Conservation (phyloP, 2,113 vertebrate genomes). For the Tetrao urogallus region DNA sequence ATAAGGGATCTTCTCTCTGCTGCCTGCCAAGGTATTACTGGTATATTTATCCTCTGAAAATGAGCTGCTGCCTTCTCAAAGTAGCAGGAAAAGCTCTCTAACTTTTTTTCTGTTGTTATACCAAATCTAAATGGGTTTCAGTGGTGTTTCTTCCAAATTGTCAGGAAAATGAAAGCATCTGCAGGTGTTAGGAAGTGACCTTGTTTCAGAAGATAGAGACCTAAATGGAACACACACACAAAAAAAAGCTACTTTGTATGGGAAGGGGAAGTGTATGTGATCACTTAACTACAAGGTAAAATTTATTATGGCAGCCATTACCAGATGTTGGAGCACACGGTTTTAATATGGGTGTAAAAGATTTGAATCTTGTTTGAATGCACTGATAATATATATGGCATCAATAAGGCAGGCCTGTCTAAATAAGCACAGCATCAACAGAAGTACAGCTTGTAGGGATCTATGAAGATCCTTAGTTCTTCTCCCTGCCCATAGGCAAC, state of each 20-base stretch:
- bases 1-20: not conserved
- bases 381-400: not conserved
- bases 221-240: not conserved
- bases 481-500: not conserved
- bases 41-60: slow-evolving; percentile 1
- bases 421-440: not conserved
- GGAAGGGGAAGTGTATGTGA: not conserved
- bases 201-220: not conserved
- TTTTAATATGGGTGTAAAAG: slow-evolving; percentile 9
- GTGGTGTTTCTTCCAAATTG: not conserved
- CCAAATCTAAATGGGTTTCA: not conserved
- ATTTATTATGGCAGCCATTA: slow-evolving; percentile 4
- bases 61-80: not conserved
- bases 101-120: not conserved
- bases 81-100: not conserved
- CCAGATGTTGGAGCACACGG: not conserved
- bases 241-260: not conserved
- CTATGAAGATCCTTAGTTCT: not conserved
- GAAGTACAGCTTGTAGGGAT: not conserved
- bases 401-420: not conserved
- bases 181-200: not conserved
- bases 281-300: not conserved
- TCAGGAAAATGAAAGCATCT: slow-evolving; percentile 18
- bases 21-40: not conserved
- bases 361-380: not conserved